phyloP scores from a whole-genome alignment of 2,113 vertebrate species.

The Barbus barbus region DNA sequence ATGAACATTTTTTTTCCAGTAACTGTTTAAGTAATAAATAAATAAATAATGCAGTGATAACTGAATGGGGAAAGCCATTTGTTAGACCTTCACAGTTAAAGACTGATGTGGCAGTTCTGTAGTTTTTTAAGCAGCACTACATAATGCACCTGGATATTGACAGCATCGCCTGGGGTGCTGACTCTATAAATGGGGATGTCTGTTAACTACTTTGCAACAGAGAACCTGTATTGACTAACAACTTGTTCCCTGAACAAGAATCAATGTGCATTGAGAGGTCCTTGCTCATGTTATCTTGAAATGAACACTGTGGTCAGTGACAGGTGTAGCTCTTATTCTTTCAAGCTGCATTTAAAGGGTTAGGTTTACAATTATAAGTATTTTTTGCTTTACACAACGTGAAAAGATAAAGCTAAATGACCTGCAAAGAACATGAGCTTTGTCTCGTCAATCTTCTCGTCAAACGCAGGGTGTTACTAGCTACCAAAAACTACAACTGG shows the following conservation, averaged over 20 bases:
- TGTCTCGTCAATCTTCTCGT: too few species aligned
- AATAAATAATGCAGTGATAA: slow-evolving; percentile 21
- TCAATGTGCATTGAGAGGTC: slow-evolving; percentile 27
- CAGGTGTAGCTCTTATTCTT: background rate
- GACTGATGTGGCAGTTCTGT: background rate
- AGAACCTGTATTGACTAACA: slow-evolving; percentile 17
- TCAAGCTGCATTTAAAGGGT: background rate
- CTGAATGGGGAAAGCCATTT: slow-evolving; percentile 13
- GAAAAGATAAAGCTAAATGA: background rate
- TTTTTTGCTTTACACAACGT: too few species aligned
- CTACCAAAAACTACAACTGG: background rate
- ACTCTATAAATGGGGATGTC: slow-evolving; percentile 18
- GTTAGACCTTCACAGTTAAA: background rate
- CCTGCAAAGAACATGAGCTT: background rate
- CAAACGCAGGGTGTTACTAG: too few species aligned
- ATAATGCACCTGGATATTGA: slow-evolving; percentile 2
- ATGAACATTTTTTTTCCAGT: background rate
- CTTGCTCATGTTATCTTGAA: background rate
- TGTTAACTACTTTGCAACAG: slow-evolving; percentile 18
- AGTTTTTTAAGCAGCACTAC: background rate
- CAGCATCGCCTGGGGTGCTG: background rate
- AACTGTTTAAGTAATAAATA: slow-evolving; percentile 20
- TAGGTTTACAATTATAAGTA: background rate
- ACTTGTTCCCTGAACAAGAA: slow-evolving; percentile 10
- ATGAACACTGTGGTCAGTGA: background rate